Evolutionary conservation across 2,888 invertebrate genomes (phyloP), one percentile per base, ranked within the genome.

Genomic region (Leptopilina syphax): DNA sequence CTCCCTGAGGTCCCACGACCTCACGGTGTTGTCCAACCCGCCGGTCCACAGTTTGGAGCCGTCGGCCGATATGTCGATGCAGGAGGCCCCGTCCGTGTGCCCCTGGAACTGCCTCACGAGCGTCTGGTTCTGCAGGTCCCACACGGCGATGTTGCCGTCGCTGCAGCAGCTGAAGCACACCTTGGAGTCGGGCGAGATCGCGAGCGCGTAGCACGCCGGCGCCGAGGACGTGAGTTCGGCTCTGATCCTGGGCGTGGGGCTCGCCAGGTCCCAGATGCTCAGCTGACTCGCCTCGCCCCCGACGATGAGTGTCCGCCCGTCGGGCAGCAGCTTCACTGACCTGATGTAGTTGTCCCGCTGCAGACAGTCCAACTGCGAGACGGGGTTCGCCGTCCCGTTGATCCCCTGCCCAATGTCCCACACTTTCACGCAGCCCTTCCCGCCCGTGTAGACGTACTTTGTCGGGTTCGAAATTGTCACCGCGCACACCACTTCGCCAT

Each of bases 121-220:
- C 80, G 96, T 96, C 93, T 98, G 98, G 93, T 96, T 97, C 88
- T 96, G 96, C 76, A 97, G 93, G 92, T 97, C 99, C 98, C 98
- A 99, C 3, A 99, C 98, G 50, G 98, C 98, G 88, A 99, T 98
- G 92, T 98, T 97, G 57, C 99, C 99, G 92, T 99, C 99, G 88
- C 98, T 98, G 94, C 99, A 99, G 92, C 99, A 99, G 91, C 98
- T 98, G 93, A 99, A 99, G 94, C 99, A 98, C 82, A 98, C 97
- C 94, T 98, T 98, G 82, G 97, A 97, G 93, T 99, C 99, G 0
- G 98, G 98, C 87, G 98, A 98, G 87, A 99, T 98, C 82, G 99
- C 99, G 78, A 99, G 94, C 77, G 99, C 99, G 92, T 99, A 99
- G 93, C 99, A 99, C 0, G 99, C 99, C 41, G 99, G 98, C 81